Conservation (phyloP, 2,797 vertebrate genomes). For the Sebastes nivosus region DNA sequence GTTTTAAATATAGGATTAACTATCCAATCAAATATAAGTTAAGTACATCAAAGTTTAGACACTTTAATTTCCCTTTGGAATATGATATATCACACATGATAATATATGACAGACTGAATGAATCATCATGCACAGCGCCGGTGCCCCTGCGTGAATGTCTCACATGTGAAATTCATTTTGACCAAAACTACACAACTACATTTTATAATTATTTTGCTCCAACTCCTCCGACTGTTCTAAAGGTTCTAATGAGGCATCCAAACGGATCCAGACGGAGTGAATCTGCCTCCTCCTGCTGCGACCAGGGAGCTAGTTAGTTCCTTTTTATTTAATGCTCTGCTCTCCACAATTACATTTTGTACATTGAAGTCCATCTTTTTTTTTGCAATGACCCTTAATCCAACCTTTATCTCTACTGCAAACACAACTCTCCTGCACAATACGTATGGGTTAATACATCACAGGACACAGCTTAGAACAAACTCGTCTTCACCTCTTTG, state of each 20-base stretch:
- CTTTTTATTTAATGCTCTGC: neutral
- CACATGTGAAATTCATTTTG: no score
- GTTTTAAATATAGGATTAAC: no score
- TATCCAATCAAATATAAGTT: neutral
- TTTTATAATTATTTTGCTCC: neutral
- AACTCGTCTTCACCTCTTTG: neutral
- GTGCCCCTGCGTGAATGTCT: no score
- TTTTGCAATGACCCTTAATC: neutral
- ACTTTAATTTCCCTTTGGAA: no score
- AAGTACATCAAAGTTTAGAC: no score
- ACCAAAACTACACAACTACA: neutral
- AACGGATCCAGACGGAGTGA: neutral
- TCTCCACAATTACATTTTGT: neutral
- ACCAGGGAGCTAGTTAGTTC: neutral
- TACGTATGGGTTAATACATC: neutral
- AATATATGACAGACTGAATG: no score
- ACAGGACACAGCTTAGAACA: neutral
- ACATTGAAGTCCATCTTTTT: neutral
- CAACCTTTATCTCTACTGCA: neutral
- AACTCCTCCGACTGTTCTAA: neutral
- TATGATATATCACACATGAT: no score
- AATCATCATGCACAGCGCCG: no score
- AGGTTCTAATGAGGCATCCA: neutral
- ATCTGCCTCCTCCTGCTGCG: neutral
- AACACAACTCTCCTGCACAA: neutral